Percentiles rank a stretch among this genome's conserved stretches.
phyloP scores from a whole-genome alignment of 1,140 invertebrate species.

The Ectropis grisescens region DNA sequence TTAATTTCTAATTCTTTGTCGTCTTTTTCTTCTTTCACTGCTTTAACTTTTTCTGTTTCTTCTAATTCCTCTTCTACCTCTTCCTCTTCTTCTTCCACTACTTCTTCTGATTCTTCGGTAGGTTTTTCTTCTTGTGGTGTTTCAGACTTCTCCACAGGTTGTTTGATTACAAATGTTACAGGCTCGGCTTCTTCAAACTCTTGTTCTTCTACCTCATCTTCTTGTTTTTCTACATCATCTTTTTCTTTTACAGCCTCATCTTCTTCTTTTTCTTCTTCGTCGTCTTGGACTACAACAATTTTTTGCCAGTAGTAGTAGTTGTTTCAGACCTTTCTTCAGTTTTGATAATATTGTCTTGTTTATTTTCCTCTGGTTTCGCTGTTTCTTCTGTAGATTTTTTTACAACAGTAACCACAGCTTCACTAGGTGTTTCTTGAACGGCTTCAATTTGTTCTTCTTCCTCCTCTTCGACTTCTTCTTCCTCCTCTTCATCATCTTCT shows the following conservation, averaged over 20 bases:
- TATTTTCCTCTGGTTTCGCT: conserved; percentile 12
- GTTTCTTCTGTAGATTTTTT: conserved; percentile 18
- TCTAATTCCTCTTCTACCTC: conserved; percentile 16
- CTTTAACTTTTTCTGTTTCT: conserved; percentile 4
- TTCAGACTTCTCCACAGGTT: conserved; percentile 4
- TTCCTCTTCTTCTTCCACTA: conserved; percentile 15
- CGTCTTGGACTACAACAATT: conserved; percentile 23
- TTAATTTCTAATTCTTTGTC: conserved; percentile 2
- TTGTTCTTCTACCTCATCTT: conserved; percentile 15
- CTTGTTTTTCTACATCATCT: conserved; percentile 6
- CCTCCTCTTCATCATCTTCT: conserved; percentile 28
- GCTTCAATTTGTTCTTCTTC: conserved; percentile 22
- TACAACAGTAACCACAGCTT: conserved; percentile 11
- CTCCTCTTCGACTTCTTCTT: conserved; percentile 24
- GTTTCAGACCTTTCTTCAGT: conserved; percentile 21
- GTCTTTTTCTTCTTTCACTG: background rate
- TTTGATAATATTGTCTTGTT: conserved; percentile 13
- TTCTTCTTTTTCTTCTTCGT: too few species aligned
- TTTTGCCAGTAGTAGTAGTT: conserved; percentile 21
- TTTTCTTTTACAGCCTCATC: conserved; percentile 3
- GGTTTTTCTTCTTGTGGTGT: conserved; percentile 5
- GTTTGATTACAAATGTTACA: conserved; percentile 8
- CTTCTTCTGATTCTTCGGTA: conserved; percentile 16
- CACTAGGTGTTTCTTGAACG: conserved; percentile 13
- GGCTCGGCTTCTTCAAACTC: conserved; percentile 19